phyloP scores from a whole-genome alignment of 2,797 vertebrate genomes.

The Hirundo rustica region DNA sequence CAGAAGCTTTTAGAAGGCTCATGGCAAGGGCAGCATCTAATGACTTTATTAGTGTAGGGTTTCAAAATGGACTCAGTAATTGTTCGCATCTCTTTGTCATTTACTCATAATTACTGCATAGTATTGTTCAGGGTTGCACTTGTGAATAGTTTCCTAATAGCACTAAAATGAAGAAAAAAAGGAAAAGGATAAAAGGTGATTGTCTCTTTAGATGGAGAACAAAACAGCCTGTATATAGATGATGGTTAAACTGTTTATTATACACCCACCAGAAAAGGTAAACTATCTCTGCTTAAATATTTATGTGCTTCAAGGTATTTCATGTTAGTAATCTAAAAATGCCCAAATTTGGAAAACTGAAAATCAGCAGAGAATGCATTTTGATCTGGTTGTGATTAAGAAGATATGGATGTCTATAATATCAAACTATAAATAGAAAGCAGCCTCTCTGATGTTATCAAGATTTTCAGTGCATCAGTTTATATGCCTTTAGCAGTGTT shows the following conservation, averaged over 20 bases:
- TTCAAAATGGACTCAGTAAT: slow-evolving; percentile 88
- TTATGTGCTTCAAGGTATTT: slow-evolving; percentile 63
- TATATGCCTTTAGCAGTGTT: neutral
- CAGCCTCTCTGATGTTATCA: neutral
- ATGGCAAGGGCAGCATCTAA: slow-evolving; percentile 87
- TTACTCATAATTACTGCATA: slow-evolving; percentile 90
- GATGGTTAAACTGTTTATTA: slow-evolving; percentile 74
- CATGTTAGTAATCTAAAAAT: slow-evolving; percentile 54
- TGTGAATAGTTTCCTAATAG: slow-evolving; percentile 82
- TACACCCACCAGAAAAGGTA: slow-evolving; percentile 70
- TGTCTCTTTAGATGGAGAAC: slow-evolving; percentile 71
- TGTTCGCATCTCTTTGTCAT: slow-evolving; percentile 92
- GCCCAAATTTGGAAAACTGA: slow-evolving; percentile 36
- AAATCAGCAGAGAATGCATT: slow-evolving; percentile 21
- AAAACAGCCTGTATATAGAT: slow-evolving; percentile 66
- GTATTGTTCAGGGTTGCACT: slow-evolving; percentile 81
- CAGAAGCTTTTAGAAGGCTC: slow-evolving; percentile 84
- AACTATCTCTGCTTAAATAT: slow-evolving; percentile 68
- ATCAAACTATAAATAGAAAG: slow-evolving; percentile 10
- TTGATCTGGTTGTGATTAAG: slow-evolving; percentile 2
- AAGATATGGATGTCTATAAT: neutral
- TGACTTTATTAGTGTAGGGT: slow-evolving; percentile 90
- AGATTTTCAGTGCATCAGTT: neutral
- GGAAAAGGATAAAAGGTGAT: slow-evolving; percentile 76
- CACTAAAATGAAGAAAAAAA: slow-evolving; percentile 74